Conservation (phyloP, 2,797 vertebrate species). For the Buphagus erythrorhynchus region DNA sequence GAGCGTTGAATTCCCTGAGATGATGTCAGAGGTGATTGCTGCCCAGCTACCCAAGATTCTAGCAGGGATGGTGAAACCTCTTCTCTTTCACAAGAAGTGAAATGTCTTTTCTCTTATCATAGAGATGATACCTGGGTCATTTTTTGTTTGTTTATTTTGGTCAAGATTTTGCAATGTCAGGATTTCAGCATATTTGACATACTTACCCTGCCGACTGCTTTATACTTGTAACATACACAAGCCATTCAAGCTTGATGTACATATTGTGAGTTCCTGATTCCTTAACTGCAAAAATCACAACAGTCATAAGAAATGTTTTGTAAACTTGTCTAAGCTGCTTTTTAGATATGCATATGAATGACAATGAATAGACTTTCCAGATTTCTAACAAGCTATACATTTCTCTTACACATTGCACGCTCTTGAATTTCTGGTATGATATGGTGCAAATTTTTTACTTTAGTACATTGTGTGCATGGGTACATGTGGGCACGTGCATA, state of each 20-base stretch:
- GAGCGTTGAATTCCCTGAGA: constrained; percentile 97
- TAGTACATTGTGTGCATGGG: background rate
- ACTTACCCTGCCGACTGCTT: constrained; percentile 51
- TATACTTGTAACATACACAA: constrained; percentile 66
- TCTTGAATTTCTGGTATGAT: constrained; percentile 14
- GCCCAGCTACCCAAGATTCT: constrained; percentile 97
- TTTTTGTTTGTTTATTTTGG: constrained; percentile 45
- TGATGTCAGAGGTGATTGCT: constrained; percentile 98
- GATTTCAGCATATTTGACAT: constrained; percentile 51
- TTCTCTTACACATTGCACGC: constrained; percentile 41
- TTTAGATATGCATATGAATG: constrained; percentile 47
- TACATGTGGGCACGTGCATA: background rate
- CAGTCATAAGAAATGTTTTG: constrained; percentile 58
- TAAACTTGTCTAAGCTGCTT: constrained; percentile 54
- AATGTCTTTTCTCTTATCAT: constrained; percentile 52
- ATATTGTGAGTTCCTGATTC: constrained; percentile 51
- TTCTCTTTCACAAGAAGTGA: constrained; percentile 97
- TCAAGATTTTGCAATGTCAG: constrained; percentile 44
- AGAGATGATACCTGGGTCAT: constrained; percentile 39
- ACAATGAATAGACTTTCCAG: constrained; percentile 4
- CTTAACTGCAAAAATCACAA: constrained; percentile 53
- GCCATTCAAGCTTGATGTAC: constrained; percentile 57
- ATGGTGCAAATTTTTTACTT: constrained; percentile 29
- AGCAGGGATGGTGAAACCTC: constrained; percentile 97
- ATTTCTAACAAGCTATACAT: constrained; percentile 45